Conservation (phyloP, 2,888 invertebrate genomes). For the Polydrusus tereticollis region DNA sequence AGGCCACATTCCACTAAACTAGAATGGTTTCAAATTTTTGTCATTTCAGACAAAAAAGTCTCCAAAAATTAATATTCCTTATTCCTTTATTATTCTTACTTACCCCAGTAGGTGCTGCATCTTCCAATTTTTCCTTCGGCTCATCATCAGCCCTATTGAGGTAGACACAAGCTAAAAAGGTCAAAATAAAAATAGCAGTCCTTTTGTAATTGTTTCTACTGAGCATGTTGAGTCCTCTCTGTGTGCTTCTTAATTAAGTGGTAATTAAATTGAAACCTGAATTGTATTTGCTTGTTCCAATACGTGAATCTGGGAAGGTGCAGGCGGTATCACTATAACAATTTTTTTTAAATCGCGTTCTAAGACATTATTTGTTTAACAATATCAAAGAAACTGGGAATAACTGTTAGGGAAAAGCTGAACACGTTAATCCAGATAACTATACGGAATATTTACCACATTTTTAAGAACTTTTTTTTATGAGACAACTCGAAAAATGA, state of each 20-base stretch:
- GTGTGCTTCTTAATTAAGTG: not conserved
- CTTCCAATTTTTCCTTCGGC: slow-evolving; percentile 49
- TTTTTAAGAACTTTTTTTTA: not conserved
- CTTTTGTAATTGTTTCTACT: slow-evolving; percentile 21
- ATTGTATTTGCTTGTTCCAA: not conserved
- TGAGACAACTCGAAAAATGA: not conserved
- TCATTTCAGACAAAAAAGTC: not conserved
- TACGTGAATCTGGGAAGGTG: not conserved
- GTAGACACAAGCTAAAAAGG: slow-evolving; percentile 33
- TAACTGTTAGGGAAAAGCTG: not conserved
- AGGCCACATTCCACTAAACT: too few species aligned
- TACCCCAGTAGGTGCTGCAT: slow-evolving; percentile 49
- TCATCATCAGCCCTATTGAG: slow-evolving; percentile 38
- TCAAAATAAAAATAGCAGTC: slow-evolving; percentile 26
- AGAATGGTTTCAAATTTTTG: too few species aligned
- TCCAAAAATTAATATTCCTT: not conserved
- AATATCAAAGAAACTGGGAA: not conserved
- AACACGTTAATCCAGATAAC: too few species aligned
- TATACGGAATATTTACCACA: not conserved
- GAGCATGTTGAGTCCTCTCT: slow-evolving; percentile 9
- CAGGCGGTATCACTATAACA: not conserved
- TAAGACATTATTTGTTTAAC: not conserved
- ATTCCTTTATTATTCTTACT: slow-evolving; percentile 14
- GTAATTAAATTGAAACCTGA: slow-evolving; percentile 6
- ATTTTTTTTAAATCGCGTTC: not conserved